These are phyloP conservation scores for Zosterops hypoxanthus DNA, from an alignment of 2,113 vertebrate genomes.

Conservation along the genomic window DNA sequence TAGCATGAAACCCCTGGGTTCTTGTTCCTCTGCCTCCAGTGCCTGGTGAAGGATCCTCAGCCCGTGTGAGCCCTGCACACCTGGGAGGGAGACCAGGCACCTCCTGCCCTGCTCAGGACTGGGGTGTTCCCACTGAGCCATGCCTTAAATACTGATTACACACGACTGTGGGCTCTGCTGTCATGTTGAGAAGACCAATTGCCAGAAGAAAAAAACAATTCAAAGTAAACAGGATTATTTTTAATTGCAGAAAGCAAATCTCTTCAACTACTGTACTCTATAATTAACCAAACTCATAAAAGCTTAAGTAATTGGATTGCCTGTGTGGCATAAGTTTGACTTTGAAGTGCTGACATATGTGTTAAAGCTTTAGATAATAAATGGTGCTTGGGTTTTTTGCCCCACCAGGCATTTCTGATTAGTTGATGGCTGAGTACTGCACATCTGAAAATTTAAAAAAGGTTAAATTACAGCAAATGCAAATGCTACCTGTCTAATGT, in stretches of 20 bases:
- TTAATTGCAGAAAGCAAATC: constrained; percentile 13
- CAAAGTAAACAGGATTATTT: neutral
- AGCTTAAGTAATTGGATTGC: neutral
- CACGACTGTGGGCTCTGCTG: neutral
- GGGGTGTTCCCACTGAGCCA: neutral
- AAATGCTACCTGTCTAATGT: neutral
- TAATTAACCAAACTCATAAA: neutral
- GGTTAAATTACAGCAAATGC: neutral
- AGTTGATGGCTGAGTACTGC: neutral
- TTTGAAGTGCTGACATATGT: neutral
- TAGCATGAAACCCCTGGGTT: neutral
- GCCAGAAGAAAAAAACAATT: neutral
- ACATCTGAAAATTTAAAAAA: no score
- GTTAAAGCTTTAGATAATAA: neutral
- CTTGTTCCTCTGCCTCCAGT: neutral
- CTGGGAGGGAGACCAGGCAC: rapidly evolving
- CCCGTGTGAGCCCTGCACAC: rapidly evolving
- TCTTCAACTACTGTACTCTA: neutral
- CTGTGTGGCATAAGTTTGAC: neutral
- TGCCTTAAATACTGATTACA: rapidly evolving
- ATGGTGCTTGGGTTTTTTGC: rapidly evolving
- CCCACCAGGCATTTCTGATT: neutral
- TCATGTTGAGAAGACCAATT: neutral
- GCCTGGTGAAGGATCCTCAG: neutral
- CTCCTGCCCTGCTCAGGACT: neutral